phyloP scores from a whole-genome alignment of 2,113 vertebrate genomes.

The Melierax canorus region DNA sequence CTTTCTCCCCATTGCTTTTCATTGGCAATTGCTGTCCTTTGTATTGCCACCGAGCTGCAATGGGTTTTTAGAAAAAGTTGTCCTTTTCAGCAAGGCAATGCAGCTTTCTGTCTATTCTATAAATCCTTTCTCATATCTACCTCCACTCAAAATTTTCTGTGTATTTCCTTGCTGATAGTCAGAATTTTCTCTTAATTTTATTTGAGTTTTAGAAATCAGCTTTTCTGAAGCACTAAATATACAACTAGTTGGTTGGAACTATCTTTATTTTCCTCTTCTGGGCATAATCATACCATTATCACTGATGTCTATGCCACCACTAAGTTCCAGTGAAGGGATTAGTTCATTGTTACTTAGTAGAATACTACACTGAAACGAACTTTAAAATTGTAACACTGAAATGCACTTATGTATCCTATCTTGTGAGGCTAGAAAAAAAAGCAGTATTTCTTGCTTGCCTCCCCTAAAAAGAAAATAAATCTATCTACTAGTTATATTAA shows the following conservation, averaged over 20 bases:
- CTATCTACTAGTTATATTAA: neutral
- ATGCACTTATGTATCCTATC: neutral
- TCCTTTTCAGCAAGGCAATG: neutral
- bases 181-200: neutral
- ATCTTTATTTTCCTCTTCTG: neutral
- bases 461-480: neutral
- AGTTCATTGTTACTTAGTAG: neutral
- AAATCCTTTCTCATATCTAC: neutral
- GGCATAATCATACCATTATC: neutral
- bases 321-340: neutral
- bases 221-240: neutral
- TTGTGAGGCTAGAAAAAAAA: neutral
- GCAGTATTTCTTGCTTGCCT: neutral
- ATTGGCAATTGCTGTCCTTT: neutral
- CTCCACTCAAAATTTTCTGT: neutral
- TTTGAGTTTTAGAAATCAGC: neutral
- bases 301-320: neutral
- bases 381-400: neutral
- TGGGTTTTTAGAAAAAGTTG: neutral
- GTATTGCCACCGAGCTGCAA: neutral
- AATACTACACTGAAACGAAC: neutral
- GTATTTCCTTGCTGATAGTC: neutral
- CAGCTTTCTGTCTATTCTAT: neutral
- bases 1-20: neutral
- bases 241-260: neutral